Base-by-base conservation (phyloP, 2,113 vertebrate genomes). In the Pseudolaguvia tuberculata region DNA sequence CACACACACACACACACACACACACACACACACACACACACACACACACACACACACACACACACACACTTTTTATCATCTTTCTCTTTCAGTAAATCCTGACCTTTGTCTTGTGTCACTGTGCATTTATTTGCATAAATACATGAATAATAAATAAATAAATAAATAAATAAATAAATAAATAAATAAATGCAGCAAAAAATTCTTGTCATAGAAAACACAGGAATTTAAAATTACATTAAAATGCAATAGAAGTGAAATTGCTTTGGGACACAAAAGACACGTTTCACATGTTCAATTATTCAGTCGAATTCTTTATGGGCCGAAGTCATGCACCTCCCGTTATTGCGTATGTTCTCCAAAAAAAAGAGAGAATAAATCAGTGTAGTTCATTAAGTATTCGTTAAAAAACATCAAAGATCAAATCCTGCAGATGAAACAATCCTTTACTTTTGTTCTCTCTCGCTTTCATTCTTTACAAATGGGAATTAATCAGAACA, bases 401-500 rank as follows among this genome's bases (percentile, higher is more conserved):
- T 65, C 45, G 68, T 62, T n/a, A n/a, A 79, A 76, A 79, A 79
- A 79, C 76, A 79, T 63, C 69, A 73, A 70, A 67, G 67, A 56
- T 39, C 51, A 61, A 55, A 23, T 55, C 47, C 15, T 59, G 21
- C 47, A 10, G 20, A 42, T 57, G 57, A 76, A 62, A 23, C 23
- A 63, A 11, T 12, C 20, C 0, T 10, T 13, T 65, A 63, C 45
- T 72, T 78, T 75, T 71, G 3, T 51, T 78, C 70, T 53, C 59
- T 55, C 59, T 58, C 12, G 57, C 75, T 81, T 78, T 78, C 76
- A 78, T 81, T 75, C 42, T 75, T 61, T 47, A 25, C 68, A 71
- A 72, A 57, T 67, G 79, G 67, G 68, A 81, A 78, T 79, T 76
- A 76, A 78, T 51, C 67, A 74, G 66, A 78, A 76, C 47, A 76